Percentiles rank a stretch among this genome's conserved stretches.
Conservation (phyloP, 2,797 vertebrate species). For the Gambelia wislizenii region DNA sequence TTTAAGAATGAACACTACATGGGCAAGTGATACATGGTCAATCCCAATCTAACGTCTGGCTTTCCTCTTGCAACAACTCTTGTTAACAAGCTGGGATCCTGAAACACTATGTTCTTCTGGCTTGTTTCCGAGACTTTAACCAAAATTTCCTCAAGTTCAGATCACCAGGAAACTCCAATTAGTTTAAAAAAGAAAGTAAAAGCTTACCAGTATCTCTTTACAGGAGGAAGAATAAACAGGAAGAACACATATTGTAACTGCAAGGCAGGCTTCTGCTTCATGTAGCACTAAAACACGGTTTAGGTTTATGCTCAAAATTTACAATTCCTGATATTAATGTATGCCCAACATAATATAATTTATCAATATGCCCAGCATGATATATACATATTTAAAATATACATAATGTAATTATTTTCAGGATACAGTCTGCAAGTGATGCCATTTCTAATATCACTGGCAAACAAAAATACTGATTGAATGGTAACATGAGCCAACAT, state of each 20-base stretch:
- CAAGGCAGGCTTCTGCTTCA: not conserved
- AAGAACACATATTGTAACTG: not conserved
- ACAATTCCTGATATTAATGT: not conserved
- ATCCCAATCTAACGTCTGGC: not conserved
- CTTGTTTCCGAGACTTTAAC: not conserved
- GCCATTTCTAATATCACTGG: not conserved
- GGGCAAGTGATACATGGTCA: not conserved
- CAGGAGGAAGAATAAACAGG: not conserved
- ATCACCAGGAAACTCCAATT: not conserved
- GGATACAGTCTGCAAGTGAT: not conserved
- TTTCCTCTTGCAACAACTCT: no score
- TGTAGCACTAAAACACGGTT: not conserved
- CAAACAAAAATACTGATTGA: not conserved
- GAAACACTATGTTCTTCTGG: not conserved
- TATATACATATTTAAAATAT: no score
- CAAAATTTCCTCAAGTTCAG: not conserved
- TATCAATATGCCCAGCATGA: not conserved
- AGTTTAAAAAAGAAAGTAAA: not conserved
- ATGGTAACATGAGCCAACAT: not conserved
- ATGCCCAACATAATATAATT: not conserved
- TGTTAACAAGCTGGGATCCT: not conserved
- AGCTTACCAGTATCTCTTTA: not conserved
- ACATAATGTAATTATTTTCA: no score
- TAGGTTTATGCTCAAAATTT: not conserved
- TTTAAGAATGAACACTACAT: not conserved